Conservation (phyloP, 1,140 invertebrate genomes). For the Sitobion miscanthi region DNA sequence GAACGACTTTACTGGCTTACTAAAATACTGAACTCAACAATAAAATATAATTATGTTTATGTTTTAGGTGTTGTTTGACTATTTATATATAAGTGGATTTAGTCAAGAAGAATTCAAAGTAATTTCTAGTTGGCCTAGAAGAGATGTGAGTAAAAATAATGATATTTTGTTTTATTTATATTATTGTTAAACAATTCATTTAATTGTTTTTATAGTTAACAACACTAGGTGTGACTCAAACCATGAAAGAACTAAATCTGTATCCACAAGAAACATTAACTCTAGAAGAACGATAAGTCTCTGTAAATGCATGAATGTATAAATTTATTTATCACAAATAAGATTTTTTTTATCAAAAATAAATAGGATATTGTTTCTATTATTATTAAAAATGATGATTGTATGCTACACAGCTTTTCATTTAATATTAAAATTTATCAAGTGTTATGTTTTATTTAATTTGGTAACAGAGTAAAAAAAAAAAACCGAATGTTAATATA, state of each 20-base stretch:
- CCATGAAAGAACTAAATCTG: conserved; percentile 81
- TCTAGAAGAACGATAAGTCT: conserved; percentile 82
- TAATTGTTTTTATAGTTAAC: conserved; percentile 72
- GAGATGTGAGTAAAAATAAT: conserved; percentile 76
- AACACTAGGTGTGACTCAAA: conserved; percentile 75
- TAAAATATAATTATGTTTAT: neutral
- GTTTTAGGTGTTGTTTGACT: conserved; percentile 79
- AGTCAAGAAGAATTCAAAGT: conserved; percentile 88
- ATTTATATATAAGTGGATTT: conserved; percentile 84
- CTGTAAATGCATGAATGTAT: conserved; percentile 40
- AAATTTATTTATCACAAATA: conserved; percentile 30
- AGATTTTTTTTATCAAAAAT: conserved; percentile 23
- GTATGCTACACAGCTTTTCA: neutral
- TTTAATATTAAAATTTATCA: conserved; percentile 21
- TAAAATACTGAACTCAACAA: neutral
- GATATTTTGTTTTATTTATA: neutral
- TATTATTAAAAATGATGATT: conserved; percentile 39
- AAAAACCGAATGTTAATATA: neutral
- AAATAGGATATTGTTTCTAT: conserved; percentile 43
- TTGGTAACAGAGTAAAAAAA: conserved; percentile 7
- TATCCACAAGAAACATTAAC: conserved; percentile 92
- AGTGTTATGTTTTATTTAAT: conserved; percentile 21
- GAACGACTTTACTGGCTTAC: neutral
- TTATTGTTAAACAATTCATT: neutral
- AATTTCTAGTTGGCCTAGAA: conserved; percentile 87